Conservation (phyloP, 2,113 vertebrate species). For the Serilophus lunatus region DNA sequence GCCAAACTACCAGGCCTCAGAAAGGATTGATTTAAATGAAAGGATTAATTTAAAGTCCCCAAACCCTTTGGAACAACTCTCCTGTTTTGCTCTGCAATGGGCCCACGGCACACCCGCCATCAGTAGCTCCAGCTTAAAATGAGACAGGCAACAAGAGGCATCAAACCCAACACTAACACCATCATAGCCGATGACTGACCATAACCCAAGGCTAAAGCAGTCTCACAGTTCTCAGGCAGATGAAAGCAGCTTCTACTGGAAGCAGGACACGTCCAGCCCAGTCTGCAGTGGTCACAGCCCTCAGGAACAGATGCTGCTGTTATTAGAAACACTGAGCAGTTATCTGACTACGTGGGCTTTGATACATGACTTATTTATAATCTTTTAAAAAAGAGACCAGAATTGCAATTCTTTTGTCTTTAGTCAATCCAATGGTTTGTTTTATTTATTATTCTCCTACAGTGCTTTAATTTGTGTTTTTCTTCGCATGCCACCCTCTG, state of each 20-base stretch:
- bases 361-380: not conserved
- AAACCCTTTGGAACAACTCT: not conserved
- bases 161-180: not conserved
- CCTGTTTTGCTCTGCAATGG: not conserved
- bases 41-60: not conserved
- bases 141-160: not conserved
- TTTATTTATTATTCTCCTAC: not conserved
- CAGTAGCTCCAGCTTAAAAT: not conserved
- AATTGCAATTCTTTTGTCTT: not conserved
- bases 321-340: not conserved
- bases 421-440: not conserved
- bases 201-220: not conserved
- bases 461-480: slow-evolving; percentile 7
- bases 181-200: not conserved
- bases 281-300: not conserved
- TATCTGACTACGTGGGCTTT: not conserved
- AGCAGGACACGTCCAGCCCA: not conserved
- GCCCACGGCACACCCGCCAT: not conserved
- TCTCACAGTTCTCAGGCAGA: not conserved
- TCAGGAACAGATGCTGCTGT: not conserved
- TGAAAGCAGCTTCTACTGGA: not conserved
- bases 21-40: not conserved
- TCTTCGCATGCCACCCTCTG: not conserved
- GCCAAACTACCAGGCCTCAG: not conserved
- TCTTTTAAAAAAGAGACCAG: not conserved